A percentile compares a stretch with the other conserved stretches of the same genome.
Evolutionary conservation across 2,797 vertebrate species (phyloP).

Genomic region (Euphonia xanthogaster): DNA sequence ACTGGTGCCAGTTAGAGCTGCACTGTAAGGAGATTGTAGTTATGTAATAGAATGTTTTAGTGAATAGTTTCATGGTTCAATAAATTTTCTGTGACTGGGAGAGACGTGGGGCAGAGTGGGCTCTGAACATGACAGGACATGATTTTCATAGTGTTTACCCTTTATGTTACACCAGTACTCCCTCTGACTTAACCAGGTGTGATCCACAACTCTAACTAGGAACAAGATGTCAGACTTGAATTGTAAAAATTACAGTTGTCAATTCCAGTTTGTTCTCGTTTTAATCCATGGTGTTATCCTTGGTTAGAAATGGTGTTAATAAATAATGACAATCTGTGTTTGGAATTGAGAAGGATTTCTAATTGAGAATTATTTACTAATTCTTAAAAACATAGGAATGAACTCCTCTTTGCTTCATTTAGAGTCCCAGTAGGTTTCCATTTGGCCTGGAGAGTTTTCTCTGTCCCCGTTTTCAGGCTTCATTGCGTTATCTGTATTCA

Average conservation of each 20-base stretch:
- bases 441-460: conserved; percentile 35
- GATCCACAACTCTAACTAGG: background rate
- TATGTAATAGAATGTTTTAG: background rate
- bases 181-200: background rate
- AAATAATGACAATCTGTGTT: background rate
- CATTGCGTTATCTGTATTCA: conserved; percentile 1
- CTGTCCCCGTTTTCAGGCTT: conserved; percentile 22
- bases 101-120: background rate
- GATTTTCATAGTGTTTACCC: background rate
- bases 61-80: background rate
- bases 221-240: background rate
- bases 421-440: conserved; percentile 18
- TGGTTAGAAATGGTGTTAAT: background rate
- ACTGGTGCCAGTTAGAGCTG: background rate
- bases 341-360: background rate
- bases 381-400: background rate
- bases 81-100: background rate
- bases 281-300: background rate
- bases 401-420: conserved; percentile 5
- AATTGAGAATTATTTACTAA: background rate
- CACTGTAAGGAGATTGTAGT: background rate
- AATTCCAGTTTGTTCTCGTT: background rate
- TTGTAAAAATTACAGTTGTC: background rate
- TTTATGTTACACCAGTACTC: background rate
- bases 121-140: background rate